Conservation (phyloP, 2,888 invertebrate species). For the Drosophila picticornis region DNA sequence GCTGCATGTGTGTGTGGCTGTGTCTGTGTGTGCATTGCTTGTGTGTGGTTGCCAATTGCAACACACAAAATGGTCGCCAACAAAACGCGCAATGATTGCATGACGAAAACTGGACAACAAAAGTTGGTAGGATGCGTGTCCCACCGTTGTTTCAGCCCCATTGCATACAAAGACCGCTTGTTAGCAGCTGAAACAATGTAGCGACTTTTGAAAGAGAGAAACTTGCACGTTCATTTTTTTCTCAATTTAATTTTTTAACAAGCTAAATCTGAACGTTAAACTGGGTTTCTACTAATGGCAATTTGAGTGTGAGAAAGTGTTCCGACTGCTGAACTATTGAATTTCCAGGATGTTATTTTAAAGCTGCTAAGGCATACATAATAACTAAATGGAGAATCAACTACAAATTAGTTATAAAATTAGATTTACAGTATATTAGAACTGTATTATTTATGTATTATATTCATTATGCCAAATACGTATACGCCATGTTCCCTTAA, state of each 20-base stretch:
- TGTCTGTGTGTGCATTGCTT: conserved; percentile 19
- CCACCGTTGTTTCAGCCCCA: conserved; percentile 41
- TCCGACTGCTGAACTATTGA: too few species aligned
- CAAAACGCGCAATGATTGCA: conserved; percentile 57
- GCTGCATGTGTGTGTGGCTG: conserved; percentile 4
- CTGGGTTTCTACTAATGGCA: conserved; percentile 7
- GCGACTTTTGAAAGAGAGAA: conserved; percentile 2
- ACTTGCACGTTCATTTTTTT: neutral
- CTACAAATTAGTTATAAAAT: neutral
- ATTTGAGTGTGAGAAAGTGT: too few species aligned
- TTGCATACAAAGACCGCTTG: conserved; percentile 38
- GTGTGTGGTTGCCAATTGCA: conserved; percentile 62
- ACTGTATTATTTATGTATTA: too few species aligned
- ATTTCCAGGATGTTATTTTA: neutral
- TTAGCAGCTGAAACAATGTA: conserved; percentile 50
- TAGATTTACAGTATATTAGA: neutral
- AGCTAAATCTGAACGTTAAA: neutral
- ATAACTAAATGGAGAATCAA: neutral
- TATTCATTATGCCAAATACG: too few species aligned
- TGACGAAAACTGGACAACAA: conserved; percentile 31
- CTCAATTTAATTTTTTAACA: conserved; percentile 5
- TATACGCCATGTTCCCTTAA: neutral
- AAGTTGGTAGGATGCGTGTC: conserved; percentile 25
- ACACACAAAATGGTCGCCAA: conserved; percentile 34
- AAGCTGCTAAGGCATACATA: neutral